Conservation (phyloP, 2,888 invertebrate genomes). For the Callyntrura sp. region DNA sequence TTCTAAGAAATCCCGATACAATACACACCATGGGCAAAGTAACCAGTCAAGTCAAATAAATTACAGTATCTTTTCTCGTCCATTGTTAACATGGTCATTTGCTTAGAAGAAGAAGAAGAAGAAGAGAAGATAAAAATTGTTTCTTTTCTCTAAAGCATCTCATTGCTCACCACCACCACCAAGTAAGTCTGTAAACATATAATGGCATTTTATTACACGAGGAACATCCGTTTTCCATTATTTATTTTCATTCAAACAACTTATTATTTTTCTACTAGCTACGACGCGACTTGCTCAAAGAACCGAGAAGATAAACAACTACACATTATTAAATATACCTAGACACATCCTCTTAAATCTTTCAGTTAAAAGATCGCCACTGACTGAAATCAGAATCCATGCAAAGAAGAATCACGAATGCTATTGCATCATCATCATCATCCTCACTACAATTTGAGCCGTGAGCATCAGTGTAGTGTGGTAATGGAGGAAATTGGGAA, state of each 20-base stretch:
- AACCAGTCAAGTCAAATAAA: slow-evolving; percentile 66
- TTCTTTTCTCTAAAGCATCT: background rate
- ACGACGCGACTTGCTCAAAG: no score
- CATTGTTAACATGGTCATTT: slow-evolving; percentile 59
- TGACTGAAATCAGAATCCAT: background rate
- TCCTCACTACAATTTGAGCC: no score
- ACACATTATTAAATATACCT: background rate
- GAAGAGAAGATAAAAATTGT: no score
- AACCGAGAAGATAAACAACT: slow-evolving; percentile 6
- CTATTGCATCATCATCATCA: background rate
- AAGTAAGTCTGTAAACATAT: no score
- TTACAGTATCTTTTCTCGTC: slow-evolving; percentile 63
- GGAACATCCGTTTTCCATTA: slow-evolving; percentile 76
- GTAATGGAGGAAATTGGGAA: background rate
- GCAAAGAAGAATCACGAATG: background rate
- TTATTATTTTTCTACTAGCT: background rate
- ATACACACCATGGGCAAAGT: no score
- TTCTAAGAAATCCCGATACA: slow-evolving; percentile 46
- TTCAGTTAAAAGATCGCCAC: background rate
- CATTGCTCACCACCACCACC: slow-evolving; percentile 3
- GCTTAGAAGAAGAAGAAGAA: slow-evolving; percentile 37
- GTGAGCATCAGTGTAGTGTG: background rate
- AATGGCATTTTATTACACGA: slow-evolving; percentile 57
- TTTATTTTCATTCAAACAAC: slow-evolving; percentile 41
- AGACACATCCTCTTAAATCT: no score